Conservation (phyloP, 35 echinoderm and acorn worm genomes). For the Stichopus chloronotus region DNA sequence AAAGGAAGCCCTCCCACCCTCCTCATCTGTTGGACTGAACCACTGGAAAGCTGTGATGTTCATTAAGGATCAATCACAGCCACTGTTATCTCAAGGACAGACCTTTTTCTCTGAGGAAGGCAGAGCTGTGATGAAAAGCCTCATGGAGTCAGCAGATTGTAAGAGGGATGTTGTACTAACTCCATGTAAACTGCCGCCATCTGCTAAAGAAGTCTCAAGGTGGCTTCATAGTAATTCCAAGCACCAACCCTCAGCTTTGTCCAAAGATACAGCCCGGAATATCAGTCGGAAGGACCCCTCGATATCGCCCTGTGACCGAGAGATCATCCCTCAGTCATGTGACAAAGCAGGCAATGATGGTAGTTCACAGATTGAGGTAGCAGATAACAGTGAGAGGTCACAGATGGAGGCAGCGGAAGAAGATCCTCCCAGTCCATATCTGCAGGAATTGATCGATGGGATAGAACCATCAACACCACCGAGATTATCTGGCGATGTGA, state of each 20-base stretch:
- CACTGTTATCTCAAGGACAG: background rate
- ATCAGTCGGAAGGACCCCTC: background rate
- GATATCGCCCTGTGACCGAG: background rate
- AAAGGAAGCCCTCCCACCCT: slow-evolving; percentile 36
- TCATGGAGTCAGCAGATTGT: slow-evolving; percentile 19
- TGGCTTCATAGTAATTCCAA: slow-evolving; percentile 49
- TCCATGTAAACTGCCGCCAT: slow-evolving; percentile 63
- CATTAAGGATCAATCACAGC: slow-evolving; percentile 32
- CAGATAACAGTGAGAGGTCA: background rate
- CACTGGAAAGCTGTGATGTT: slow-evolving; percentile 73
- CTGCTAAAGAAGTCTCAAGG: slow-evolving; percentile 9
- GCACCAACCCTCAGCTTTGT: background rate
- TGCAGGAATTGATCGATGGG: slow-evolving; percentile 38
- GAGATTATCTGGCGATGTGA: background rate
- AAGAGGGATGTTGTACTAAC: slow-evolving; percentile 65
- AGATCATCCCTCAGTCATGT: slow-evolving; percentile 5
- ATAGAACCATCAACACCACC: slow-evolving; percentile 35
- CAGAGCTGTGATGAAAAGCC: slow-evolving; percentile 29
- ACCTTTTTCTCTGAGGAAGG: slow-evolving; percentile 12
- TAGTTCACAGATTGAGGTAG: background rate
- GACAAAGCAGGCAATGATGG: background rate
- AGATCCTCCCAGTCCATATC: slow-evolving; percentile 42
- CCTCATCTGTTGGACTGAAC: slow-evolving; percentile 60
- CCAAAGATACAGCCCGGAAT: background rate
- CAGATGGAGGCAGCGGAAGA: background rate